Conservation (phyloP, 1,140 invertebrate species). For the Papilio xuthus region DNA sequence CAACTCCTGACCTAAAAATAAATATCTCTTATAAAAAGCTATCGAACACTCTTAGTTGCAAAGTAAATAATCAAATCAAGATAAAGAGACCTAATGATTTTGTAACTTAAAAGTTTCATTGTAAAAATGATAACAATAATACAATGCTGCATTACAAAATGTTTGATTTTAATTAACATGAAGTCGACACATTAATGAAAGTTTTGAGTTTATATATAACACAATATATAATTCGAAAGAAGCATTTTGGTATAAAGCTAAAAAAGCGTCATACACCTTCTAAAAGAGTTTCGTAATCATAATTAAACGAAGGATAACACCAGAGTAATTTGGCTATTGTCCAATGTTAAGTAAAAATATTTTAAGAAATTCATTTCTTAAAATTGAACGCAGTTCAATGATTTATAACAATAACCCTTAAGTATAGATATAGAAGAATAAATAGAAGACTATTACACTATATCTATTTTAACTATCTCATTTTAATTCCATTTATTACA, state of each 20-base stretch:
- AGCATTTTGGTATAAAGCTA: no score
- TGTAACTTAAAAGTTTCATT: neutral
- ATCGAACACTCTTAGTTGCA: neutral
- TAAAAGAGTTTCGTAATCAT: neutral
- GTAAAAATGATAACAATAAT: no score
- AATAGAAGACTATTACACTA: neutral
- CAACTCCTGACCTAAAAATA: slow-evolving; percentile 43
- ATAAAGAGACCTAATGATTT: neutral
- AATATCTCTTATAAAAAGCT: neutral
- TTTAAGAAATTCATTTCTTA: neutral
- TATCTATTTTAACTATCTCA: neutral
- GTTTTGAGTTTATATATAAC: no score
- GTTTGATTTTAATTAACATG: no score
- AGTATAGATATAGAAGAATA: neutral
- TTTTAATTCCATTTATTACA: slow-evolving; percentile 12
- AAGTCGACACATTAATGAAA: no score
- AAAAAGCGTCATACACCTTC: no score
- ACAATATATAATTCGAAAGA: no score
- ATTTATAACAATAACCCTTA: neutral
- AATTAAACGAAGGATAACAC: neutral
- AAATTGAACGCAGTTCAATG: neutral
- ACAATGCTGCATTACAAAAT: no score
- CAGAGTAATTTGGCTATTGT: neutral
- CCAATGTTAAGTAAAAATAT: neutral
- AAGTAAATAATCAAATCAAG: no score